Percentiles rank a stretch among this genome's conserved stretches.
These are phyloP conservation scores for Oeneis ivallda DNA, from an alignment of 2,888 invertebrate genomes.

Conservation along the genomic window DNA sequence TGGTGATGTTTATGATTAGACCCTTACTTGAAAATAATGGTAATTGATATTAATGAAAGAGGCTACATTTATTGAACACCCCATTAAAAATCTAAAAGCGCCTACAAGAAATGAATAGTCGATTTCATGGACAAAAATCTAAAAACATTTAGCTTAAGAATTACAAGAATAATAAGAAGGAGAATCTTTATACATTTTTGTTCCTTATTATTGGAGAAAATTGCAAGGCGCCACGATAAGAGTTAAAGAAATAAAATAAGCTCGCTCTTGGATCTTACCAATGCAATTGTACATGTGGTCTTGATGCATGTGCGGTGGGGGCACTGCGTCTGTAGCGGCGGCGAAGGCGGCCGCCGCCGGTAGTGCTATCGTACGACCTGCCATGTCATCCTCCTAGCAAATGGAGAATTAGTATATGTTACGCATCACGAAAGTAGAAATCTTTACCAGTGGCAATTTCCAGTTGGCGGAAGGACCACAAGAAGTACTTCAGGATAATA, in stretches of 20 bases:
- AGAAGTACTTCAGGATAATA: too few relatives aligned
- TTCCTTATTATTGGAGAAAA: too few relatives aligned
- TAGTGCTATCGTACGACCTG: conserved; percentile 61
- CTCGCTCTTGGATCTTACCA: conserved; percentile 47
- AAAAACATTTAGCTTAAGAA: too few relatives aligned
- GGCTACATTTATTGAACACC: too few relatives aligned
- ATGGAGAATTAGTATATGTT: background rate
- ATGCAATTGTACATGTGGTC: conserved; percentile 74
- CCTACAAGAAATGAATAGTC: too few relatives aligned
- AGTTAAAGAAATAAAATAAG: background rate
- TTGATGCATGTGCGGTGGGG: conserved; percentile 71
- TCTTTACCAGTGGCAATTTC: background rate
- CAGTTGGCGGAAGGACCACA: background rate
- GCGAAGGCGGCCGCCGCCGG: conserved; percentile 69
- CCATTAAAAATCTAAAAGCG: too few relatives aligned
- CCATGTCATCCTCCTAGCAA: conserved; percentile 60
- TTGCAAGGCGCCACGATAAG: background rate
- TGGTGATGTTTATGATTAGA: too few relatives aligned
- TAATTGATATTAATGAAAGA: too few relatives aligned
- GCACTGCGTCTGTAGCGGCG: conserved; percentile 61
- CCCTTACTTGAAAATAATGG: too few relatives aligned
- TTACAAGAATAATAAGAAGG: too few relatives aligned
- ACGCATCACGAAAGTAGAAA: background rate
- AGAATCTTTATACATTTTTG: too few relatives aligned
- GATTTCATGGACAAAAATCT: too few relatives aligned